Conservation (phyloP, 2,888 invertebrate genomes). For the Melipona bicolor region DNA sequence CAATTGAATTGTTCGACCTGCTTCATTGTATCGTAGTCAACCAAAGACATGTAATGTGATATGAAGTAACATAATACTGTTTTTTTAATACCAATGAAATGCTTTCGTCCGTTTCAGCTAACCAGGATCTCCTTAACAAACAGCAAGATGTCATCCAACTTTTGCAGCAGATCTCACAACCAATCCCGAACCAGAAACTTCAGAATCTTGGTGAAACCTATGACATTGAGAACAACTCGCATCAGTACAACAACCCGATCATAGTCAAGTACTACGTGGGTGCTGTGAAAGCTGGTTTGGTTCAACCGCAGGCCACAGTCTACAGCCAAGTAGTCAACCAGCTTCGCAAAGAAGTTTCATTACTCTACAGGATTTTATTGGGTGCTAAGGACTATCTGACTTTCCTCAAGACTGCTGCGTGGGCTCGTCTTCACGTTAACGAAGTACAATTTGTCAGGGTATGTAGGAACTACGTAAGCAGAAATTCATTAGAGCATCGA, state of each 20-base stretch:
- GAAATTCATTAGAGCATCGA: not conserved
- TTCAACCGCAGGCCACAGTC: constrained; percentile 86
- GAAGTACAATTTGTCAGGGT: constrained; percentile 88
- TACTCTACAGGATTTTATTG: constrained; percentile 88
- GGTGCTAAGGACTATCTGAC: constrained; percentile 90
- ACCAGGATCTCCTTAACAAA: constrained; percentile 85
- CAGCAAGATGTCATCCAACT: constrained; percentile 84
- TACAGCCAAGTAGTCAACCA: constrained; percentile 87
- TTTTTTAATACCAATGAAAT: not conserved
- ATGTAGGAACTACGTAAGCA: not conserved
- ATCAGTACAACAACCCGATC: constrained; percentile 85
- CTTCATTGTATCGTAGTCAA: not conserved
- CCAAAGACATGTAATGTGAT: not conserved
- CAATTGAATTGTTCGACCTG: not conserved
- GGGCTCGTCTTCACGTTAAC: constrained; percentile 89
- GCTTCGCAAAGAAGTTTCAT: constrained; percentile 87
- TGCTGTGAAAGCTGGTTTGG: constrained; percentile 85
- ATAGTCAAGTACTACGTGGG: constrained; percentile 86
- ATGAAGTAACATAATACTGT: not conserved
- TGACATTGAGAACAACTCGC: constrained; percentile 86
- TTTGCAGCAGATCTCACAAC: constrained; percentile 88
- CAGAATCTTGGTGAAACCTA: constrained; percentile 86
- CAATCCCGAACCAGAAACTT: constrained; percentile 85
- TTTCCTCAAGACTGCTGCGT: constrained; percentile 89
- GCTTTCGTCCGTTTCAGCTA: constrained; percentile 82